These are phyloP conservation scores for Styela clava DNA, from an alignment of 23 tunicate species.

Conservation along the genomic window DNA sequence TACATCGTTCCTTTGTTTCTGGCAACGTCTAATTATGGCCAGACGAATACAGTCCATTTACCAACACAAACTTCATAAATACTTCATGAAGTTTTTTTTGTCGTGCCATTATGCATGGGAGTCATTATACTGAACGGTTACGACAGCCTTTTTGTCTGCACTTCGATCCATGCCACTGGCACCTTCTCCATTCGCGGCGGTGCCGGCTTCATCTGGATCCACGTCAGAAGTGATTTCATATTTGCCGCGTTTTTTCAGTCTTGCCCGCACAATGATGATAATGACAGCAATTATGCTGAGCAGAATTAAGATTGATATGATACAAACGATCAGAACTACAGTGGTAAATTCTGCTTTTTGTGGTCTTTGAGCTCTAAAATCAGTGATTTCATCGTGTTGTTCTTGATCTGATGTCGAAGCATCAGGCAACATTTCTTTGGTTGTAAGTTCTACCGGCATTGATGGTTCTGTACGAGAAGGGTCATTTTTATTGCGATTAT, in stretches of 20 bases:
- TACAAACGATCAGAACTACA: not conserved
- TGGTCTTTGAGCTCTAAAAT: not conserved
- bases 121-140: conserved; percentile 14
- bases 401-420: not conserved
- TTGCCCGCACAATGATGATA: conserved; percentile 1
- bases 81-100: not conserved
- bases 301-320: not conserved
- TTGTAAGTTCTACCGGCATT: not conserved
- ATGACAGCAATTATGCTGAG: not conserved
- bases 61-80: not conserved
- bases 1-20: too few relatives aligned
- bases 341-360: not conserved
- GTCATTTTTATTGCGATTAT: too few relatives aligned
- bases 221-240: conserved; percentile 14
- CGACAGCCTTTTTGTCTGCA: conserved; percentile 1
- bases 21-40: not conserved
- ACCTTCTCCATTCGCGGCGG: not conserved
- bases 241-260: conserved; percentile 17
- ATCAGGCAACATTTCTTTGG: not conserved
- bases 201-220: not conserved
- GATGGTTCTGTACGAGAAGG: not conserved
- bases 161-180: not conserved
- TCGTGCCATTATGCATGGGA: conserved; percentile 1
- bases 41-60: not conserved
- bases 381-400: not conserved